These are phyloP conservation scores for Muscidifurax raptorellus DNA, from an alignment of 1,140 invertebrate species.

Conservation along the genomic window DNA sequence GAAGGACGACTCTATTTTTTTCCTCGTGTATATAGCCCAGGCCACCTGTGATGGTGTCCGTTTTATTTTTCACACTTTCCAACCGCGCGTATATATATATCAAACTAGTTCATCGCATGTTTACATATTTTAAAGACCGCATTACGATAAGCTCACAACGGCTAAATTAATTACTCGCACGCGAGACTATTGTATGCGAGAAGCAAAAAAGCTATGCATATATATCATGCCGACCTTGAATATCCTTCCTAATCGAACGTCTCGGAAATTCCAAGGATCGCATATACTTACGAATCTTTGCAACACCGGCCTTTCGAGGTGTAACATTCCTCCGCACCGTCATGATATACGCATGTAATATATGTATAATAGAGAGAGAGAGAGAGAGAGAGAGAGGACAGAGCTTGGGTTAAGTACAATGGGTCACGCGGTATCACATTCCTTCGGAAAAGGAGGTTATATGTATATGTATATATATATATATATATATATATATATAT, in stretches of 20 bases:
- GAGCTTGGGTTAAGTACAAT: neutral
- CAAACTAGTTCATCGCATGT: neutral
- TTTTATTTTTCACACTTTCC: neutral
- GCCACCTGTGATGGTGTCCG: no score
- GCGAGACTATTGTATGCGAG: neutral
- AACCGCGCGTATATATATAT: no score
- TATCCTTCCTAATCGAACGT: neutral
- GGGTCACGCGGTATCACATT: conserved; percentile 19
- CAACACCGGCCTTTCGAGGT: neutral
- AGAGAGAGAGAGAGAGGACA: neutral
- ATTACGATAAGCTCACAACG: neutral
- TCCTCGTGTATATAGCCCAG: no score
- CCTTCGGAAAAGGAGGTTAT: conserved; percentile 6
- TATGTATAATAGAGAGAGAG: neutral
- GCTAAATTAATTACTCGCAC: neutral
- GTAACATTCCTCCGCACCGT: conserved; percentile 6
- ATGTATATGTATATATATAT: no score
- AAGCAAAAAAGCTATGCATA: neutral
- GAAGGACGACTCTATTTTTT: no score
- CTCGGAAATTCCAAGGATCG: neutral
- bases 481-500: no score
- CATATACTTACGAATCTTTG: neutral
- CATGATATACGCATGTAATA: conserved; percentile 12
- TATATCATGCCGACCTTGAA: neutral
- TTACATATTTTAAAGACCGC: neutral